Base-by-base conservation (phyloP, 2,113 vertebrate species). In the Pollimyrus isidori region DNA sequence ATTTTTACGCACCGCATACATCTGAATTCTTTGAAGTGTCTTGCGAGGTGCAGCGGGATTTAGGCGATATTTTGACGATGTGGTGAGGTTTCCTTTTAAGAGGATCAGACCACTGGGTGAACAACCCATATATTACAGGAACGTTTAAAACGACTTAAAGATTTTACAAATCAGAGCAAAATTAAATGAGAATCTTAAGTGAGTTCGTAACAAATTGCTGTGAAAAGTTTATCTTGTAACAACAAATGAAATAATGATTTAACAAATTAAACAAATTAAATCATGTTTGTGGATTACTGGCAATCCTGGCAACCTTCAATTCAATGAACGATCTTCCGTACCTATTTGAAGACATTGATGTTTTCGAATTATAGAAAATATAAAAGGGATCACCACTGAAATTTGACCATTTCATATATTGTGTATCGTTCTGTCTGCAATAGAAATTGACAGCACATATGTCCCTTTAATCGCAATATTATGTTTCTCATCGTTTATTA, bases 21-120 rank as follows among this genome's bases (percentile, higher is more conserved):
- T 96, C 96, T 97, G 96, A 96, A 97, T 96, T 96, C 96, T 96
- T 98, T 97, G 96, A 97, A 96, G 95, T 97, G 95, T 97, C 96
- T 95, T 95, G 96, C 95, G 96, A 96, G 96, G 91, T 92, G 92
- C 92, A 90, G 86, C 76, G 91, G 65, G 86, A 89, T 83, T 39
- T 48, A 92, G 94, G 96, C 96, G 96, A 96, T 94, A 94, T 95
- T 96, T 96, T 95, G 96, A 93, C 95, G 48, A 30, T 92, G 95
- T 93, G 82, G 96, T 96, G 96, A 95, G 95, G 92, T 93, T 92
- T 94, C 76, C 91, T 91, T 93, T 93, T 91, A 58, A 73, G 73
- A 80, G 30, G 73, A 80, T 80, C 73, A 42, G 35, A 42, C 73
- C 35, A 42, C 4, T 42, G 30, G 35, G 17, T 4, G 35, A 80